phyloP scores from a whole-genome alignment of 2,113 vertebrate genomes.

The Corynorhinus townsendii region DNA sequence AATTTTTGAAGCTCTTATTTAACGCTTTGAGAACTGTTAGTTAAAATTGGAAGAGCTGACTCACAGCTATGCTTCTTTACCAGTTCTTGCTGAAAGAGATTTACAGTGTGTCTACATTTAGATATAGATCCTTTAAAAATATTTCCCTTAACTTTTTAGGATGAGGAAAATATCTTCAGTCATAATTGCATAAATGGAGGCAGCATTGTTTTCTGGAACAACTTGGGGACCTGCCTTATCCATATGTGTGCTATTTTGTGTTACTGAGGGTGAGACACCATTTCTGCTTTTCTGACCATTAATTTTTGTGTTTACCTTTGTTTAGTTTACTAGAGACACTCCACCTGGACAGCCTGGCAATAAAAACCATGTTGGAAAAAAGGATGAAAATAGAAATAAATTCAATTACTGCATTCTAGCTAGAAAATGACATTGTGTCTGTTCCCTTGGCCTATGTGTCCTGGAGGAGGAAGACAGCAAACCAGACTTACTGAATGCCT shows the following conservation, averaged over 20 bases:
- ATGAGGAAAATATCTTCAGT: neutral
- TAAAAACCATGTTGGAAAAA: conserved; percentile 8
- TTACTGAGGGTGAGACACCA: neutral
- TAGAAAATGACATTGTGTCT: neutral
- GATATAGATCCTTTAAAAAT: neutral
- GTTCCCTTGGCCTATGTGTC: neutral
- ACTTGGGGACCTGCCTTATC: neutral
- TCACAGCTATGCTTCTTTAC: neutral
- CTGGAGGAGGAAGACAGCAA: neutral
- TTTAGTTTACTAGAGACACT: conserved; percentile 30
- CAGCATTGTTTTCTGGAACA: neutral
- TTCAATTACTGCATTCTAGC: neutral
- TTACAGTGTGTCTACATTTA: neutral
- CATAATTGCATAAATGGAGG: neutral
- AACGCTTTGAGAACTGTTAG: neutral
- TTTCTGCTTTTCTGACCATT: neutral
- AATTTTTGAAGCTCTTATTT: neutral
- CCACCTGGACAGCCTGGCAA: neutral
- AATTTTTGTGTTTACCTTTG: conserved; percentile 9
- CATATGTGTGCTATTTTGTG: neutral
- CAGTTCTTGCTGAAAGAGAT: neutral
- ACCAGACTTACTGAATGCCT: neutral
- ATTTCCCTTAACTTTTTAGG: neutral
- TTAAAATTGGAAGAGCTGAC: conserved; percentile 44
- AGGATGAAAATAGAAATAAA: conserved; percentile 17